A percentile compares a stretch with the other conserved stretches of the same genome.
These are phyloP conservation scores for Litoditis marina DNA, from an alignment of 2,888 invertebrate genomes.

Conservation along the genomic window DNA sequence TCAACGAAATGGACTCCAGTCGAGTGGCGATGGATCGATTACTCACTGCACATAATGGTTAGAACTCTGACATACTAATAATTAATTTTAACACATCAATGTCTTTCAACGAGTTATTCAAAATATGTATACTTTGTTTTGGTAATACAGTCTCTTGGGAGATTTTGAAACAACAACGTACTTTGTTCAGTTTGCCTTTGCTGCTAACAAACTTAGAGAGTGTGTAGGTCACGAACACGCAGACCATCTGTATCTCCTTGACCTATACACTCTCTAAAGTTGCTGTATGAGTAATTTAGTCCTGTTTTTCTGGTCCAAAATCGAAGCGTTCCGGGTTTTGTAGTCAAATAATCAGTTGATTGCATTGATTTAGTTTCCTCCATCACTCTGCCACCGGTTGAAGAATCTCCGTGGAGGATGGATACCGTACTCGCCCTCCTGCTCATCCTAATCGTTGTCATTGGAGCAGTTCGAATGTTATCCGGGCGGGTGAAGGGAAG, in stretches of 20 bases:
- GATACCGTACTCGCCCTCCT: constrained; percentile 4
- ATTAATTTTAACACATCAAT: no score
- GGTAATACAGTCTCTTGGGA: no score
- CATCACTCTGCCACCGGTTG: neutral
- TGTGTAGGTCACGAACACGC: no score
- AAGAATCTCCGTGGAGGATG: neutral
- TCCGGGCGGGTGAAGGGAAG: constrained; percentile 6
- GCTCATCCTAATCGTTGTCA: neutral
- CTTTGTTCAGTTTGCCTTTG: no score
- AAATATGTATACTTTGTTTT: no score
- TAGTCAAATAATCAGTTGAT: no score
- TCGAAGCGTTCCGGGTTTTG: no score
- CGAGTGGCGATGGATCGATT: constrained; percentile 6
- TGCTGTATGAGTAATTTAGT: neutral
- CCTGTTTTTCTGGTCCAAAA: neutral
- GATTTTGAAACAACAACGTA: no score
- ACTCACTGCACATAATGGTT: constrained; percentile 8
- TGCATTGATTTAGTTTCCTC: neutral
- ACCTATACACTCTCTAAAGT: neutral
- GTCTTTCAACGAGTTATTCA: no score
- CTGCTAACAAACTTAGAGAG: no score
- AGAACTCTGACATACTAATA: no score
- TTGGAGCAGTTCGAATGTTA: neutral
- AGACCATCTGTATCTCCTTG: no score
- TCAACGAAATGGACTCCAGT: constrained; percentile 17